Conservation (phyloP, 1,140 invertebrate species). For the Cydia splendana region DNA sequence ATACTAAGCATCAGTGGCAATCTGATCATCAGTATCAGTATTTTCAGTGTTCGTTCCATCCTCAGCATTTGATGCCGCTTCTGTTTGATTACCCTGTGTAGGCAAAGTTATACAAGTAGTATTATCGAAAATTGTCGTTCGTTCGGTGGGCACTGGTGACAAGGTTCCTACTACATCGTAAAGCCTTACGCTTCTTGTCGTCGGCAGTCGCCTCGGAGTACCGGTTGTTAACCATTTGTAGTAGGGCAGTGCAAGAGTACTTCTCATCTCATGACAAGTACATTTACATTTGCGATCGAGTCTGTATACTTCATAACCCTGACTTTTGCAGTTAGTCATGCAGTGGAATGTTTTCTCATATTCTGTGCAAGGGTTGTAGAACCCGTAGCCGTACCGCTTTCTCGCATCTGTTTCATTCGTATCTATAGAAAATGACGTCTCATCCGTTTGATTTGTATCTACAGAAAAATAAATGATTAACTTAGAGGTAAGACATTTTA, state of each 20-base stretch:
- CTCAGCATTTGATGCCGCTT: no score
- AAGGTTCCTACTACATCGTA: slow-evolving; percentile 61
- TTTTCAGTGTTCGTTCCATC: no score
- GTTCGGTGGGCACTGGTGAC: slow-evolving; percentile 37
- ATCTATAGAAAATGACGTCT: slow-evolving; percentile 35
- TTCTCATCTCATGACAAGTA: slow-evolving; percentile 63
- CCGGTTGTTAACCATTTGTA: slow-evolving; percentile 66
- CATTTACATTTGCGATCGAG: slow-evolving; percentile 57
- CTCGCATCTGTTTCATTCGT: slow-evolving; percentile 45
- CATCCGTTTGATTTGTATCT: slow-evolving; percentile 38
- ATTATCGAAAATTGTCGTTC: not conserved
- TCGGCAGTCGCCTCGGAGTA: slow-evolving; percentile 52
- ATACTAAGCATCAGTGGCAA: no score
- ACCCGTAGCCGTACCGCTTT: slow-evolving; percentile 66
- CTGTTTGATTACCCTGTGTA: not conserved
- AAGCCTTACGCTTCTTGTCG: slow-evolving; percentile 50
- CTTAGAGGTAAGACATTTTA: not conserved
- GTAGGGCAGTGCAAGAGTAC: slow-evolving; percentile 55
- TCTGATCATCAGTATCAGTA: not conserved
- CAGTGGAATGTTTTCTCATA: slow-evolving; percentile 61
- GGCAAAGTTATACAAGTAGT: slow-evolving; percentile 12
- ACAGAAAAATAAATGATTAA: slow-evolving; percentile 32
- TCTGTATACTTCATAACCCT: slow-evolving; percentile 61
- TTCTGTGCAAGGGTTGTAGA: slow-evolving; percentile 49
- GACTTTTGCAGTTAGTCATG: slow-evolving; percentile 64